phyloP scores from a whole-genome alignment of 2,113 vertebrate genomes.

The Eolophus roseicapilla region DNA sequence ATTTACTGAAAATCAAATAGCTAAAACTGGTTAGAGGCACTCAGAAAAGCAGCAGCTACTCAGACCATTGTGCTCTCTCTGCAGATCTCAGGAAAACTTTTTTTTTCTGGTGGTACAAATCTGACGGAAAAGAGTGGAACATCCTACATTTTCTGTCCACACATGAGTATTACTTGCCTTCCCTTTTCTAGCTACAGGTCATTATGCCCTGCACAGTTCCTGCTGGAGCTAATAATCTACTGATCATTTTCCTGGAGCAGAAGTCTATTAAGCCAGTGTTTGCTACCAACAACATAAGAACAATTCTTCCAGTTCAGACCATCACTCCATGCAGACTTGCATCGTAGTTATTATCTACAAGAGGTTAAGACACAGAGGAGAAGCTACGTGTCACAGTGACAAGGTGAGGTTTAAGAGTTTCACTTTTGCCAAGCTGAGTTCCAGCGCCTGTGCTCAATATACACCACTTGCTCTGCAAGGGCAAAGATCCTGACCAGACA shows the following conservation, averaged over 20 bases:
- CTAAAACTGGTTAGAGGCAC: background rate
- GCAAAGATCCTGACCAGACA: background rate
- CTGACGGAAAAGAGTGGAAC: background rate
- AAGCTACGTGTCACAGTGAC: fast-evolving
- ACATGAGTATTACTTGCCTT: background rate
- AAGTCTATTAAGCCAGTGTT: background rate
- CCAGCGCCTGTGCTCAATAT: background rate
- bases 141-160: background rate
- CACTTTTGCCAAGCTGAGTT: background rate
- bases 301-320: background rate
- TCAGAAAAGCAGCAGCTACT: background rate
- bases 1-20: background rate
- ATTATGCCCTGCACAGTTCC: background rate
- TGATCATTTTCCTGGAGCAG: background rate
- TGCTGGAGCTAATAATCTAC: background rate
- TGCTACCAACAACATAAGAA: background rate
- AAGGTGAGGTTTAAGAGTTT: background rate
- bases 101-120: background rate
- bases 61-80: background rate
- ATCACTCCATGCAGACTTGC: background rate
- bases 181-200: background rate
- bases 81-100: background rate
- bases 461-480: background rate
- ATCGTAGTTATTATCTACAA: background rate
- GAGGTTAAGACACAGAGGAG: background rate